A percentile compares a stretch with the other conserved stretches of the same genome.
phyloP scores from a whole-genome alignment of 2,113 vertebrate genomes.

The Calidris pugnax region DNA sequence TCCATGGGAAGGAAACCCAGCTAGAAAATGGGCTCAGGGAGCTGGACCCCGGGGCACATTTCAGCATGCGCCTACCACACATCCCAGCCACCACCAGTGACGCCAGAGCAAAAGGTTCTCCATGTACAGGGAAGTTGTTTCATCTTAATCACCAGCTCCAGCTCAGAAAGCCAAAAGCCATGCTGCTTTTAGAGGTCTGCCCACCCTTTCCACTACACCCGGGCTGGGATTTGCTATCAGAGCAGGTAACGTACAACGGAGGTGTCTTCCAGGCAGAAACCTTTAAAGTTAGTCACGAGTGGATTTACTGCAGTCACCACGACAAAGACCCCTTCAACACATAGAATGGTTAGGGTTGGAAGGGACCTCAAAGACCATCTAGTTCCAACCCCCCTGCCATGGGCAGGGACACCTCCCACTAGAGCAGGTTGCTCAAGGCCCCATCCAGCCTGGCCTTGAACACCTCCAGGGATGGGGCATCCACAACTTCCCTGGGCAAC shows the following conservation, averaged over 20 bases:
- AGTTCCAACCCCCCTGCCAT: too few relatives aligned
- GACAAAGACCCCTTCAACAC: neutral
- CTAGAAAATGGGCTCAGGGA: neutral
- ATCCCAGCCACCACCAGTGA: rapidly evolving
- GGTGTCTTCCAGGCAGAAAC: neutral
- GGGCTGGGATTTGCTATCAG: neutral
- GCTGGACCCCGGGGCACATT: neutral
- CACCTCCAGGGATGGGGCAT: too few relatives aligned
- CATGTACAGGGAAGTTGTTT: neutral
- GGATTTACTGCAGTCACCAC: neutral
- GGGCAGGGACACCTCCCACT: too few relatives aligned
- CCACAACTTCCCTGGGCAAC: too few relatives aligned
- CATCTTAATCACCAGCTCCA: neutral
- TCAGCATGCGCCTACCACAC: neutral
- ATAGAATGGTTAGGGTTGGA: too few relatives aligned
- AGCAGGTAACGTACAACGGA: neutral
- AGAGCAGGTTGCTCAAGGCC: too few relatives aligned
- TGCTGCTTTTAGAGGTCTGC: neutral
- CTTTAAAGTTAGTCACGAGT: neutral
- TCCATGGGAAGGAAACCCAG: neutral
- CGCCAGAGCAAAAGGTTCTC: neutral
- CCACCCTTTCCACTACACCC: too few relatives aligned
- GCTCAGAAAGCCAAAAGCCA: neutral
- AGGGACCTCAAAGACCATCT: too few relatives aligned
- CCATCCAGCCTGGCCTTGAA: too few relatives aligned